Percentiles rank a stretch among this genome's conserved stretches.
phyloP scores from a whole-genome alignment of 2,888 invertebrate species.

The Chymomyza fuscimana region DNA sequence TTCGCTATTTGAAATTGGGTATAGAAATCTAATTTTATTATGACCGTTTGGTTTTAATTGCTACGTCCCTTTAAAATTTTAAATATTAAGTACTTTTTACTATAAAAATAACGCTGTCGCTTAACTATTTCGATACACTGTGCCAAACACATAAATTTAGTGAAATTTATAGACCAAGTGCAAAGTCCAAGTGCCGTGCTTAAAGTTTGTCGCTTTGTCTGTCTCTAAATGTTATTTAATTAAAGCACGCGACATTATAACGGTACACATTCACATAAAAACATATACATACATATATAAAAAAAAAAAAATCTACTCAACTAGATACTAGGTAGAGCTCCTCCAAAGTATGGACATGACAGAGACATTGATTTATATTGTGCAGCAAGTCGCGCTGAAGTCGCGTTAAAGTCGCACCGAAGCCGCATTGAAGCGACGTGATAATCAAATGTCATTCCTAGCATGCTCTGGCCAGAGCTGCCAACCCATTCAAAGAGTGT shows the following conservation, averaged over 20 bases:
- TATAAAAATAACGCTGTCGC: too few relatives aligned
- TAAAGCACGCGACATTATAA: conserved; percentile 57
- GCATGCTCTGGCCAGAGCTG: conserved; percentile 42
- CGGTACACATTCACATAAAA: conserved; percentile 40
- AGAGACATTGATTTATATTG: conserved; percentile 63
- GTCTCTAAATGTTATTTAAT: conserved; percentile 59
- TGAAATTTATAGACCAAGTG: conserved; percentile 51
- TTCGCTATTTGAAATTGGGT: too few relatives aligned
- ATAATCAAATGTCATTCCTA: conserved; percentile 72
- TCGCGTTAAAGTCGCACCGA: conserved; percentile 50
- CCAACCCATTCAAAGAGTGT: background rate
- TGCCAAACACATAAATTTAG: conserved; percentile 28
- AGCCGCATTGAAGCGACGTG: conserved; percentile 61
- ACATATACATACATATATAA: background rate
- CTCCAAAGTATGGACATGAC: background rate
- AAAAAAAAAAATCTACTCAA: background rate
- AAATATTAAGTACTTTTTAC: too few relatives aligned
- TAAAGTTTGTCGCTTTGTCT: conserved; percentile 9
- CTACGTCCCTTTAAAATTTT: too few relatives aligned
- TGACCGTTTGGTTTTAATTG: too few relatives aligned
- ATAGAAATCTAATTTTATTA: too few relatives aligned
- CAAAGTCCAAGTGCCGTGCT: background rate
- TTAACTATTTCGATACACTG: too few relatives aligned
- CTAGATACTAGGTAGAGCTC: background rate
- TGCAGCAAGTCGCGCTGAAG: conserved; percentile 35